Percentiles rank a stretch among this genome's conserved stretches.
phyloP scores from a whole-genome alignment of 2,888 invertebrate species.

The Tuta absoluta region DNA sequence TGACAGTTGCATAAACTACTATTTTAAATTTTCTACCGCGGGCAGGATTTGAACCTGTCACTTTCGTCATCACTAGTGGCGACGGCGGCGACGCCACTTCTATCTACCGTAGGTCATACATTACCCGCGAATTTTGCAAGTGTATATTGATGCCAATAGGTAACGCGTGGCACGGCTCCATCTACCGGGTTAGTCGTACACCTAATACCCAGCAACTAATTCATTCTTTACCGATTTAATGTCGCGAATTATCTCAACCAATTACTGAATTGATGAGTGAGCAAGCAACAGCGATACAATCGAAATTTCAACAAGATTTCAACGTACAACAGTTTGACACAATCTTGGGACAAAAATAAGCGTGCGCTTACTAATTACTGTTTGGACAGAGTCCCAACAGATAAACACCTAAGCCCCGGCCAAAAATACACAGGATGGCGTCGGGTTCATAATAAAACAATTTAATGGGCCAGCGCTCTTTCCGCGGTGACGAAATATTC shows the following conservation, averaged over 20 bases:
- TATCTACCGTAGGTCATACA: too few relatives aligned
- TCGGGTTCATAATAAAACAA: conserved; percentile 81
- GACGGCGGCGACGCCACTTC: too few relatives aligned
- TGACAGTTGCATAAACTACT: too few relatives aligned
- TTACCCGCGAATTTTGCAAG: too few relatives aligned
- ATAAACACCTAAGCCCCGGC: conserved; percentile 80
- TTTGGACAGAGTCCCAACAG: conserved; percentile 79
- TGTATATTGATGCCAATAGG: too few relatives aligned
- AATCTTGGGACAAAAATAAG: conserved; percentile 60
- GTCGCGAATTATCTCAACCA: background rate
- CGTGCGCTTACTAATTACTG: conserved; percentile 76
- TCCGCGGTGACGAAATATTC: conserved; percentile 80
- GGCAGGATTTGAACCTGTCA: too few relatives aligned
- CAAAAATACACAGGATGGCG: conserved; percentile 81
- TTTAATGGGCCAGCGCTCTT: conserved; percentile 81
- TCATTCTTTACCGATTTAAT: too few relatives aligned
- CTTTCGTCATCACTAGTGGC: too few relatives aligned
- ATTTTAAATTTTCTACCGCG: too few relatives aligned
- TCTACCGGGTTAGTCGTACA: too few relatives aligned
- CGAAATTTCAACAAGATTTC: background rate
- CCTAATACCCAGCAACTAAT: too few relatives aligned
- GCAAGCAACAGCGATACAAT: conserved; percentile 6
- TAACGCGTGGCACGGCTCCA: too few relatives aligned
- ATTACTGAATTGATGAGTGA: conserved; percentile 9
- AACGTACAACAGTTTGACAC: conserved; percentile 43